Evolutionary conservation across 2,113 vertebrate genomes (phyloP).

Genomic region (Carollia perspicillata): DNA sequence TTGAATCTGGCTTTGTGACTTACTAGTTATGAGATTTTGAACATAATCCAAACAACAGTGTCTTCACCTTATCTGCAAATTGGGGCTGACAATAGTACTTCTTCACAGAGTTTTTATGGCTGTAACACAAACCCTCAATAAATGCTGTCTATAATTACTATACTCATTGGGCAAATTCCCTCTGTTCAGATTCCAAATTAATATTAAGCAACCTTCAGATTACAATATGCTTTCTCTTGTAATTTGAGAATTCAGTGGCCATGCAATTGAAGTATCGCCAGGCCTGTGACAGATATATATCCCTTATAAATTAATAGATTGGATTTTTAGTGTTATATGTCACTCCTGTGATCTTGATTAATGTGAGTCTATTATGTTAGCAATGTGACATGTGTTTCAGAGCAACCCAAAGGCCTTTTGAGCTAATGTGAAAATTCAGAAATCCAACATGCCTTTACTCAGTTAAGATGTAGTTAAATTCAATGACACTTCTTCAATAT

Average conservation of each 20-base stretch:
- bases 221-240: background rate
- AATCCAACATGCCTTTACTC: background rate
- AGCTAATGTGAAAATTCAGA: background rate
- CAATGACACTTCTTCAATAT: background rate
- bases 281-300: background rate
- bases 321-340: constrained; percentile 3
- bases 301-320: constrained; percentile 21
- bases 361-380: background rate
- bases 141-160: background rate
- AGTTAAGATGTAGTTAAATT: background rate
- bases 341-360: background rate
- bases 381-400: background rate
- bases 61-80: background rate
- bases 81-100: background rate
- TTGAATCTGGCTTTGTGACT: background rate
- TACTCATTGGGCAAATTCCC: background rate
- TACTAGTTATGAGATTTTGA: background rate
- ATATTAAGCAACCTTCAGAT: background rate
- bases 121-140: background rate
- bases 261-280: background rate
- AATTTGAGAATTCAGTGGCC: background rate
- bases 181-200: background rate
- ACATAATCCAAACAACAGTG: background rate
- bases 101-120: background rate
- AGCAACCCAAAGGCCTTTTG: background rate